Base-by-base conservation (phyloP, 2,113 vertebrate genomes). In the Halcyon senegalensis region DNA sequence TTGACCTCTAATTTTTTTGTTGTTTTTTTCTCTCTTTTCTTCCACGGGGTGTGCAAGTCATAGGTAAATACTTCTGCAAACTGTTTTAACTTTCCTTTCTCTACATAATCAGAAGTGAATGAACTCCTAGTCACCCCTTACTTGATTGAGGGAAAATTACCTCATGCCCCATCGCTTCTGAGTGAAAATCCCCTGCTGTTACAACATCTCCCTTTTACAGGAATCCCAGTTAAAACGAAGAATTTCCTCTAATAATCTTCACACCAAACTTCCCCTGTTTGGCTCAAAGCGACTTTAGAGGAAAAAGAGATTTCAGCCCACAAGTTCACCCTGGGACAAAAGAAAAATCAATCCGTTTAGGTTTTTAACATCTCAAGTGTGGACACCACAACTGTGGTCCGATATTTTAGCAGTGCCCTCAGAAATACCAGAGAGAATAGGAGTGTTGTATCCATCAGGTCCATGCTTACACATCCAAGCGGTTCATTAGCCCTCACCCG, bases 161-260 rank as follows among this genome's bases (percentile, higher is more conserved):
- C 72, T 96, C 95, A 93, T 93, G 95, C 41, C 37, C 58, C 27
- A 51, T 83, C 4, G 11, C 37, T 70, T 43, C 44, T 62, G 67
- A 72, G 95, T 89, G 91, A 96, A 96, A 96, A 94, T 93, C 93
- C 95, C 95, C 95, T 63, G 72, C 41, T 86, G 67, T 96, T 94
- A 91, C 95, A 86, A 94, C 93, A 96, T 94, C 93, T 94, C 88
- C 88, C 51, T 94, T 91, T 96, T 96, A 94, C 95, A 91, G 91
- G 95, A 96, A 96, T 91, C 77, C 67, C 67, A 70, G 84, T 79
- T 75, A 83, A 94, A 89, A 43, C 27, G 11, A 79, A 86, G 90
- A 93, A 94, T 96, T 94, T 94, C 91, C 95, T 91, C 80, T 80
- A 46, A 87, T 83, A 79, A 91, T 75, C 62, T 94, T 93, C 84